Evolutionary conservation across 2,888 invertebrate genomes (phyloP), one percentile per base, ranked within the genome.

Genomic region (Azorinus chamasolen): DNA sequence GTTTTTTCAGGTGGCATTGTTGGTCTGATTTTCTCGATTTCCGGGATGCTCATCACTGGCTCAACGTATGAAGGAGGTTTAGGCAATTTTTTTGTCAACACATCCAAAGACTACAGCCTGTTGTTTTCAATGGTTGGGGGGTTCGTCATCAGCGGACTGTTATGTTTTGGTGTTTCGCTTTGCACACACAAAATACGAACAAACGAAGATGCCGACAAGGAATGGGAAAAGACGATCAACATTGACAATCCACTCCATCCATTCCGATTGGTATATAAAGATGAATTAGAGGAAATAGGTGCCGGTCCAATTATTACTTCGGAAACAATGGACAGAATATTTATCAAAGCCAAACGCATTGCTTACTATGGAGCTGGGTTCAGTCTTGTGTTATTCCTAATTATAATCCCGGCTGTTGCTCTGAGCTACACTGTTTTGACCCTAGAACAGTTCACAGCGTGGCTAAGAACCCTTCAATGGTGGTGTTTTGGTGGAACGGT

Each of bases 171-270:
- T 6, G 79, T 90, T 2, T 87, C 90, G 6, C 71, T 91, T 6
- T 55, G 76, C 37, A 89, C 87, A 0, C 76, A 89, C 75, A 72
- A 72, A 22, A 84, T 89, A 25, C 62, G 65, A 41, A 37, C 62
- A 12, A 53, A 69, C 18, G 54, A 72, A 5, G 88, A 85, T 41
- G 62, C 70, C 6, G 63, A 64, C 3, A 57, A 43, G 32, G 87
- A 87, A 71, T 89, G 88, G 89, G 87, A 87, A 65, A 86, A 84
- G 55, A 83, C 86, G 1, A 79, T 88, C 1, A 86, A 86, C 48
- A 89, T 89, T 24, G 87, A 89, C 61, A 89, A 89, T 63, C 89
- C 89, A 0, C 76, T 89, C 14, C 82, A 77, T 55, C 87, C 89
- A 1, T 89, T 87, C 83, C 71, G 71, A 16, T 72, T 84, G 10